Base-by-base conservation (phyloP, 2,113 vertebrate genomes). In the Cynopterus brachyotis region DNA sequence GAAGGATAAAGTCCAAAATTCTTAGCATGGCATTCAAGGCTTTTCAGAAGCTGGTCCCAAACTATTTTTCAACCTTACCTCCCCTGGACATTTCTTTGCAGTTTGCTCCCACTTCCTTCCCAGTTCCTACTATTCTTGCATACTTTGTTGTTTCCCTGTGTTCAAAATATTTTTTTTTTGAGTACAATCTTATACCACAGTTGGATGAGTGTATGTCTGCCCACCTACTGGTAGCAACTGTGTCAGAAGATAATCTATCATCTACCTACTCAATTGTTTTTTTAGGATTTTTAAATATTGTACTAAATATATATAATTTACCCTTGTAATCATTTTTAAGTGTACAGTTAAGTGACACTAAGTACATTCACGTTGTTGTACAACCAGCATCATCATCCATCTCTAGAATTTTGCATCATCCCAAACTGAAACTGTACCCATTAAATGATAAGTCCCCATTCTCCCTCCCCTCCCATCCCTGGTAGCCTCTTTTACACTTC, bases 291-390 rank as follows among this genome's bases (percentile, higher is more conserved):
- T 64, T 28, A 2, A 82, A 83, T 83, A 82, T 64, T 82, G 15
- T 80, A 79, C 42, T 53, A 91, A 95, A 64, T 47, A 93, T 59
- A 75, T n/a, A 66, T 26, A 78, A 82, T 91, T 79, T 55, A 59
- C 30, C 19, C 45, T 69, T 6, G n/a, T 22, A 60, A 40, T 35
- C 40, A 82, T 60, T 75, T 73, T 70, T 57, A 70, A 37, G 28
- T 35, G 1, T 55, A 28, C 20, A 40, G 15, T 35, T 26, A 30
- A 67, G 17, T 66, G 35, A 53, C 37, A 53, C 53, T 73, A 72
- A 72, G 22, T 67, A 37, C 15, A 37, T 69, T 84, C 22, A 69
- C 24, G 9, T 19, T 10, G 26, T 42, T 72, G 3, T 66, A 13
- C 22, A 88, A 6, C 10, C 24, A n/a, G 88, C 13, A 50, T 7